A percentile compares a stretch with the other conserved stretches of the same genome.
phyloP scores from a whole-genome alignment of 2,797 vertebrate genomes.

The Odontamblyopus lacepedii region DNA sequence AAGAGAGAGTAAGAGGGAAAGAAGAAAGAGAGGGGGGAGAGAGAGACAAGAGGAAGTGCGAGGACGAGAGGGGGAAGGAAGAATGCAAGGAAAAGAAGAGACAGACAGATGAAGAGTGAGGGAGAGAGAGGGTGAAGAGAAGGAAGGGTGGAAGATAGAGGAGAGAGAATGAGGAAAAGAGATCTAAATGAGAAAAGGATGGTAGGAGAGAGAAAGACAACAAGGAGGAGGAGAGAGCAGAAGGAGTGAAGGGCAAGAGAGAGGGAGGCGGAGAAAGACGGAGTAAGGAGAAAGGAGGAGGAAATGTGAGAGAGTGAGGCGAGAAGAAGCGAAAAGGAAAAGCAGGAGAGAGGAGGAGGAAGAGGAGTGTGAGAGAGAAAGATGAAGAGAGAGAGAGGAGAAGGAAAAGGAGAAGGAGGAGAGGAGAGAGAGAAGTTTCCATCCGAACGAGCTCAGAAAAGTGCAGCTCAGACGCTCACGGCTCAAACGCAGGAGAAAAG shows the following conservation, averaged over 20 bases:
- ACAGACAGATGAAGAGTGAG: background rate
- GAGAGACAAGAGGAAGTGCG: background rate
- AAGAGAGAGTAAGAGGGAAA: background rate
- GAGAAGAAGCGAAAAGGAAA: background rate
- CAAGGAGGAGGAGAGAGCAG: background rate
- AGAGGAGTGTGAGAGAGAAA: background rate
- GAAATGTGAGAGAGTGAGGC: conserved; percentile 24
- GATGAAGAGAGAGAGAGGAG: conserved; percentile 14
- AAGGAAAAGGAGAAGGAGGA: background rate
- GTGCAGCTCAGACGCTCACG: too few relatives aligned
- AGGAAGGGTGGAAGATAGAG: background rate
- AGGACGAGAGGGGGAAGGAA: background rate
- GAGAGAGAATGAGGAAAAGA: too few relatives aligned
- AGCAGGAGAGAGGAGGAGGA: conserved; percentile 8
- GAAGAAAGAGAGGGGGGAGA: background rate
- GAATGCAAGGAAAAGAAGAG: background rate
- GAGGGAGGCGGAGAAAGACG: background rate
- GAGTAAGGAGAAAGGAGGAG: background rate
- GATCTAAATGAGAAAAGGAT: too few relatives aligned
- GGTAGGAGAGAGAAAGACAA: background rate
- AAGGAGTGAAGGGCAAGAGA: background rate
- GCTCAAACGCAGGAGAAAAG: too few relatives aligned
- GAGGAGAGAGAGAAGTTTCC: conserved; percentile 48
- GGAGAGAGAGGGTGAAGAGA: background rate
- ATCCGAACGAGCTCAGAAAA: conserved; percentile 44